phyloP scores from a whole-genome alignment of 2,888 invertebrate genomes.

The Drosophila setosimentum region DNA sequence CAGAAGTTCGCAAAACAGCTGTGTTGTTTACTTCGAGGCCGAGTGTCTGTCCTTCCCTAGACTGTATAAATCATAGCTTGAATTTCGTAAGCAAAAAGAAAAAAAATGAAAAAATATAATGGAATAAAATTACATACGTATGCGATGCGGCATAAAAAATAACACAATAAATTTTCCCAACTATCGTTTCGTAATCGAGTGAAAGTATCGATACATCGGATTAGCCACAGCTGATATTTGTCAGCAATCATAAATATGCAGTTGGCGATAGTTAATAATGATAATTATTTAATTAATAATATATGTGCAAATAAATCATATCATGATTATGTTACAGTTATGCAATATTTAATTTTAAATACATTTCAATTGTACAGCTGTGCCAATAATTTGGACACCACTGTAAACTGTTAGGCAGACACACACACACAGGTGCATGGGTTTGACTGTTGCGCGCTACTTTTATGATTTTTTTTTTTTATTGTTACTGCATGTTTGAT shows the following conservation, averaged over 20 bases:
- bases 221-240: background rate
- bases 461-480: constrained; percentile 36
- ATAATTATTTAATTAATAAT: background rate
- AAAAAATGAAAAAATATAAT: constrained; percentile 16
- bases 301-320: background rate
- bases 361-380: background rate
- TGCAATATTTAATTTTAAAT: background rate
- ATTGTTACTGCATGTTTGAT: constrained; percentile 31
- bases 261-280: too few relatives aligned
- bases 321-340: too few relatives aligned
- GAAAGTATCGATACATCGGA: constrained; percentile 20
- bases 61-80: constrained; percentile 66
- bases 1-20: constrained; percentile 70
- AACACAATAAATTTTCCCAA: constrained; percentile 18
- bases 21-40: constrained; percentile 53
- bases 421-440: constrained; percentile 2
- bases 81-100: constrained; percentile 53
- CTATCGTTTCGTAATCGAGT: constrained; percentile 18
- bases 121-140: constrained; percentile 49
- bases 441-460: constrained; percentile 23
- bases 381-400: constrained; percentile 1
- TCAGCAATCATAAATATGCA: too few relatives aligned
- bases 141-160: constrained; percentile 30
- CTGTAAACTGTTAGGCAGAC: constrained; percentile 18
- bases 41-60: constrained; percentile 47